A percentile compares a stretch with the other conserved stretches of the same genome.
Conservation (phyloP, 2,113 vertebrate species). For the Hyla sarda region DNA sequence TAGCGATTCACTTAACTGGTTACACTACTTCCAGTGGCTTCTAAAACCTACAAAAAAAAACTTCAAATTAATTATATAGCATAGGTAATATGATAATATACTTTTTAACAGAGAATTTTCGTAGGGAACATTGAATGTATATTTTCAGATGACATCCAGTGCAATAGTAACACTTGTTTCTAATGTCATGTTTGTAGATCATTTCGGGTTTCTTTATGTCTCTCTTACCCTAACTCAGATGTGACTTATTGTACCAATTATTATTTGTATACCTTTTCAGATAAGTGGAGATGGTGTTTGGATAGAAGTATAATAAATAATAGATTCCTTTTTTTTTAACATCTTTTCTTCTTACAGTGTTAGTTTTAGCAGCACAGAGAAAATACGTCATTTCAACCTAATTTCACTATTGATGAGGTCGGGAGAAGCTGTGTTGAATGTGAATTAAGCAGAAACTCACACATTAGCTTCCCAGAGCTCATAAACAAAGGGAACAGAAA, state of each 20-base stretch:
- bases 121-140: neutral
- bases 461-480: slow-evolving; percentile 26
- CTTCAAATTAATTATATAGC: neutral
- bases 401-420: slow-evolving; percentile 69
- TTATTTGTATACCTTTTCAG: neutral
- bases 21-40: neutral
- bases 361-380: neutral
- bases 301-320: neutral
- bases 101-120: neutral
- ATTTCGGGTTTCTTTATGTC: neutral
- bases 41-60: neutral
- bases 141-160: neutral
- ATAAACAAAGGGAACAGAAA: slow-evolving; percentile 53
- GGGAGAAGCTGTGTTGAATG: slow-evolving; percentile 39
- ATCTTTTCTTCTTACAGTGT: slow-evolving; percentile 1
- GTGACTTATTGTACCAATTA: neutral
- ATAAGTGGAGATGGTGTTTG: neutral
- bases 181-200: neutral
- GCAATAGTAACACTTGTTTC: neutral
- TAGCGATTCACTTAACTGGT: neutral
- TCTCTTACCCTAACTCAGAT: neutral
- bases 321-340: neutral
- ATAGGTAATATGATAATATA: neutral
- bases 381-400: slow-evolving; percentile 75
- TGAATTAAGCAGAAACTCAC: slow-evolving; percentile 27